These are phyloP conservation scores for Halocynthia roretzi DNA, from an alignment of 23 tunicate species.

Conservation along the genomic window DNA sequence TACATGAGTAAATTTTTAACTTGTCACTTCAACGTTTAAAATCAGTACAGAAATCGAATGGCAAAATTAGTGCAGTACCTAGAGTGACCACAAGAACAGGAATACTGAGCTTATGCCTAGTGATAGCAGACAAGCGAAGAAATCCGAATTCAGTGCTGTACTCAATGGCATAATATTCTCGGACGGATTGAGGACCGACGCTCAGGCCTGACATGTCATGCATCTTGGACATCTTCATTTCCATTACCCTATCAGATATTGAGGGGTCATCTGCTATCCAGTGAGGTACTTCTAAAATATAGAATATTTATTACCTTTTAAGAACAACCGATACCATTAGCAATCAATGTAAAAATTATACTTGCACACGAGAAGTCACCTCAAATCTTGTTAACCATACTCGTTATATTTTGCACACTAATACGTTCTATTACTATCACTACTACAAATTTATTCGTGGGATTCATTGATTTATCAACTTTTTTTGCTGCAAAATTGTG, in stretches of 20 bases:
- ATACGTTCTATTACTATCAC: no score
- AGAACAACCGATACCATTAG: no score
- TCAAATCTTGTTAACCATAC: no score
- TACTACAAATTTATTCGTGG: no score
- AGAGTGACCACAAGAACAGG: slow-evolving; percentile 82
- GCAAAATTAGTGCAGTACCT: slow-evolving; percentile 6
- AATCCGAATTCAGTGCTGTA: slow-evolving; percentile 91
- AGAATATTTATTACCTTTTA: no score
- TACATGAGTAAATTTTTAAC: not conserved
- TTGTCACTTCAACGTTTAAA: not conserved
- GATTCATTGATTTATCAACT: no score
- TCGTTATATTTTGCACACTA: no score
- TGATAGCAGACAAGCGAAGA: slow-evolving; percentile 68
- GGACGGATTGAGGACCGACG: slow-evolving; percentile 34
- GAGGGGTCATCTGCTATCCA: slow-evolving; percentile 17
- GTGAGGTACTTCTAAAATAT: slow-evolving; percentile 12
- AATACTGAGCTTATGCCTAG: slow-evolving; percentile 58
- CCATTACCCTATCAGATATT: slow-evolving; percentile 9
- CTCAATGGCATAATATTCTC: slow-evolving; percentile 78
- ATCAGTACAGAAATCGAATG: not conserved
- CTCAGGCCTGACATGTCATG: not conserved
- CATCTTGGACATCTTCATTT: slow-evolving; percentile 9
- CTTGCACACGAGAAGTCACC: no score
- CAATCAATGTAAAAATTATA: no score
- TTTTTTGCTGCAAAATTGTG: no score